Evolutionary conservation across 2,888 invertebrate genomes (phyloP).

Genomic region (Plebejus melissa): DNA sequence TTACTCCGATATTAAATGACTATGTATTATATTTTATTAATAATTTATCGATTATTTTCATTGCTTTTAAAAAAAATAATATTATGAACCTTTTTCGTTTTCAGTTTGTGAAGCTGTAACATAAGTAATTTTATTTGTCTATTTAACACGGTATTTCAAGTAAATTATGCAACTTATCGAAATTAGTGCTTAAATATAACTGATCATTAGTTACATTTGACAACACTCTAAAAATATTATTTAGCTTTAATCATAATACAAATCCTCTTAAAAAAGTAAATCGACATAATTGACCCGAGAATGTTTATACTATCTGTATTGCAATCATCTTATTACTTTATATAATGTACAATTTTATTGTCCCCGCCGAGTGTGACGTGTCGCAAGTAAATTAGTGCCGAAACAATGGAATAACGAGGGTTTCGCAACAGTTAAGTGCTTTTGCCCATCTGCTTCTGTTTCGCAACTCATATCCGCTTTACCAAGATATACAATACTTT

Average conservation of each 20-base stretch:
- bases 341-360: background rate
- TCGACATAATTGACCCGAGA: too few species aligned
- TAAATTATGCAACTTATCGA: background rate
- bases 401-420: constrained; percentile 8
- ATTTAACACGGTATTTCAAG: background rate
- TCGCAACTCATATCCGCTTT: background rate
- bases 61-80: background rate
- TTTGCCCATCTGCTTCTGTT: constrained; percentile 2
- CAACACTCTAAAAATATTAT: too few species aligned
- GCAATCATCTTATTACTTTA: background rate
- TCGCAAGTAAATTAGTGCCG: background rate
- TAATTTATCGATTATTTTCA: background rate
- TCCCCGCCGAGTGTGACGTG: background rate
- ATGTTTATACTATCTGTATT: background rate
- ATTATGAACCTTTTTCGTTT: background rate
- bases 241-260: too few species aligned
- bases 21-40: constrained; percentile 34
- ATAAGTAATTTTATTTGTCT: background rate
- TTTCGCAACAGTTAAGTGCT: constrained; percentile 20
- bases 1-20: constrained; percentile 48
- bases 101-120: background rate
- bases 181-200: too few species aligned
- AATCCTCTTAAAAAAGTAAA: too few species aligned
- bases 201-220: too few species aligned
- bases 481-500: background rate